A percentile compares a stretch with the other conserved stretches of the same genome.
Evolutionary conservation across 2,113 vertebrate genomes (phyloP).

Genomic region (Perca flavescens): DNA sequence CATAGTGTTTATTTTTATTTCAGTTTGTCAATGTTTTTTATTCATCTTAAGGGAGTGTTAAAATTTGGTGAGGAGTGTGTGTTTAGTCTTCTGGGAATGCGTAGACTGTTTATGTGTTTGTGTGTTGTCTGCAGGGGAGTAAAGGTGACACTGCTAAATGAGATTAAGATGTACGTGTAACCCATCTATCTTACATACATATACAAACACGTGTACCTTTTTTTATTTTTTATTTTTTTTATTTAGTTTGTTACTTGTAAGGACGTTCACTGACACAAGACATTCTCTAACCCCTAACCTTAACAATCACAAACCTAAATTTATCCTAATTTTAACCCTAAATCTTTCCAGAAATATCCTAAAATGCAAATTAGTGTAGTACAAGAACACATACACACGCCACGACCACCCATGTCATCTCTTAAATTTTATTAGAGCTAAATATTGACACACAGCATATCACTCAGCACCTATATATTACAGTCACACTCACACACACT

Average conservation of each 20-base stretch:
- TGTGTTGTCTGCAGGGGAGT: conserved; percentile 10
- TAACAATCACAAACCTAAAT: neutral
- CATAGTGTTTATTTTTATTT: neutral
- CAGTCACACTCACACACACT: conserved; percentile 30
- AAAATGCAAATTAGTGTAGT: neutral
- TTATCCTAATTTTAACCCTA: neutral
- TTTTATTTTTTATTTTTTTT: too few relatives aligned
- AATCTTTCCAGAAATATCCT: neutral
- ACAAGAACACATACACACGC: conserved; percentile 8
- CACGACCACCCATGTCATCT: conserved; percentile 35
- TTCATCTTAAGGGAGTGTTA: conserved; percentile 32
- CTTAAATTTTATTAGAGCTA: conserved; percentile 44
- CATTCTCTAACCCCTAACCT: neutral
- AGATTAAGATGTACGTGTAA: conserved; percentile 3
- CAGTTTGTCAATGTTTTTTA: neutral
- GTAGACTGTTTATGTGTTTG: neutral
- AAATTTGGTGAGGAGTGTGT: conserved; percentile 22
- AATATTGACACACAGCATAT: conserved; percentile 65
- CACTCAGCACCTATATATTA: conserved; percentile 52
- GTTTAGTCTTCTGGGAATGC: conserved; percentile 23
- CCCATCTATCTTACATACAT: neutral
- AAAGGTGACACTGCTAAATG: conserved; percentile 23
- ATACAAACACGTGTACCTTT: neutral
- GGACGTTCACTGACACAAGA: neutral
- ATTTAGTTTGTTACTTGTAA: too few relatives aligned